Evolutionary conservation across 1,140 invertebrate genomes (phyloP), one percentile per base, ranked within the genome.

Genomic region (Drosophila fuyamai): DNA sequence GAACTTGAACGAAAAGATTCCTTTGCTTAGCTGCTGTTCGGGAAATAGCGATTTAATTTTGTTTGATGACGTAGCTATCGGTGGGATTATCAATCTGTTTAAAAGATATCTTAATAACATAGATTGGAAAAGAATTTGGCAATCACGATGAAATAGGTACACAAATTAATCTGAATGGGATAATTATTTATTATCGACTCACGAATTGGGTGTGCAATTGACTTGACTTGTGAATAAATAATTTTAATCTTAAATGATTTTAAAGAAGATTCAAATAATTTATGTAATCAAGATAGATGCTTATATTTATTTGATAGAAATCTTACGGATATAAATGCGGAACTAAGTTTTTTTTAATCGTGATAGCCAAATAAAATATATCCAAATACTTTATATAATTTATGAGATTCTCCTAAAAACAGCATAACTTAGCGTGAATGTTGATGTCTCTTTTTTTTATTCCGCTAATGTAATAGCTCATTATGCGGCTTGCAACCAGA

Each of bases 1-100:
- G 85, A 89, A 90, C 84, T 89, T 89, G 76, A 73, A 79, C 58
- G 58, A 67, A 76, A 51, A 35, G 40, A 36, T 62, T 53, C 48
- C 59, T 16, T 35, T 16, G 27, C 29, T 16, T 48, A 14, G 43
- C 23, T 23, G 14, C 27, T 47, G 58, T 23, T 40, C 35, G 43
- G 43, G 9, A 27, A 51, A 32, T 16, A 38, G 65, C 51, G 53
- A 71, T 50, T 58, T 71, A 71, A 72, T 72, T 71, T 48, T 6
- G 66, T 29, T 71, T 71, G 43, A 71, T 71, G 67, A 71, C 67
- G 67, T 71, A 71, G 67, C 53, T 44, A 29, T 29, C 48, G 43
- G n/a, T 46, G 61, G 67, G 67, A 71, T 71, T 71, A 71, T 68
- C 63, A 40, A 71, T 68, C 51, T 50, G 53, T 44, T 66, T 47